phyloP scores from a whole-genome alignment of 2,888 invertebrate genomes.

The Ormyrus pomaceus region DNA sequence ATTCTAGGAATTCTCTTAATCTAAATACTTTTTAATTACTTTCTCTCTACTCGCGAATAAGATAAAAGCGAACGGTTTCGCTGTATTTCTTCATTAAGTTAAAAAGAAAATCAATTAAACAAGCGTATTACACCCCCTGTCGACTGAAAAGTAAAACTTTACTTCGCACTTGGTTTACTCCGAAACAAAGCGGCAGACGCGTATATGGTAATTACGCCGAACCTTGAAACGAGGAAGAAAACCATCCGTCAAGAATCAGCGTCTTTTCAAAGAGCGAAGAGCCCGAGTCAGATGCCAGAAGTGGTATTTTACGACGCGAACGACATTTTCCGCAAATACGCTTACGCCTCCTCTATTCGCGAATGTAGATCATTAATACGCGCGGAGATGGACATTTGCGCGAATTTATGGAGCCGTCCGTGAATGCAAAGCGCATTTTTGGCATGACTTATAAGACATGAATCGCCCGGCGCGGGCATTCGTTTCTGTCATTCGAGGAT shows the following conservation, averaged over 20 bases:
- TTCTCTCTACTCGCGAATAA: no score
- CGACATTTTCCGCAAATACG: background rate
- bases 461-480: background rate
- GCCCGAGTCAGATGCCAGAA: conserved; percentile 10
- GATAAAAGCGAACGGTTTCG: no score
- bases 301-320: conserved; percentile 4
- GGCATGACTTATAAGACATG: conserved; percentile 19
- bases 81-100: no score
- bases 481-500: conserved; percentile 11
- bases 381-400: background rate
- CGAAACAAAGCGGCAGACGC: no score
- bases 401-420: conserved; percentile 24
- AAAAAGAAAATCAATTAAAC: no score
- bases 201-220: no score
- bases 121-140: no score
- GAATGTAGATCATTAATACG: conserved; percentile 1
- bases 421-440: conserved; percentile 27
- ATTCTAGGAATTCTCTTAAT: no score
- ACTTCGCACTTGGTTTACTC: no score
- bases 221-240: no score
- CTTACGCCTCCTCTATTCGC: background rate
- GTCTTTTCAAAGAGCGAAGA: background rate
- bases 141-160: no score
- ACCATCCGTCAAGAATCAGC: background rate
- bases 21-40: no score